Evolutionary conservation across 2,797 vertebrate species (phyloP), one percentile per base, ranked within the genome.

Genomic region (Tangara arthus): DNA sequence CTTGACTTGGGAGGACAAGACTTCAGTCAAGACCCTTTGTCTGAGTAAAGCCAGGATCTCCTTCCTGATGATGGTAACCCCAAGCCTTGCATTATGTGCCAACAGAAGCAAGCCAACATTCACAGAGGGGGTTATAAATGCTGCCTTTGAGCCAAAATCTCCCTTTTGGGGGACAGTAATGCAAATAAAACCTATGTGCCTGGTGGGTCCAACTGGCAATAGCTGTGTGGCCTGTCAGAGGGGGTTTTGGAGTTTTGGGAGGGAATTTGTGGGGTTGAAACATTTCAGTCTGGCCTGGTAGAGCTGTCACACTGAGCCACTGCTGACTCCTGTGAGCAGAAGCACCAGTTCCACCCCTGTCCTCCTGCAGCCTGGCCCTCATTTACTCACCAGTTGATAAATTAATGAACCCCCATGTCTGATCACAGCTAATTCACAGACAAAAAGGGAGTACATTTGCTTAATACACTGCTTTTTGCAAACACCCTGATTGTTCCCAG

Each of bases 401-500:
- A 42, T 70, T 72, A 66, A 39, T 73, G 88, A 91, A 20, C 47
- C 19, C 23, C 24, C 0, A 3, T 28, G 63, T 42, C 47, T 70
- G 72, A 88, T 86, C 89, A 27, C 9, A 28, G 73, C 56, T 91
- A 88, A 95, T 93, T 76, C 13, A 15, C 77, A 80, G 73, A 47
- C 71, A 73, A 70, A 91, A 89, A 76, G 15, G 24, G 60, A 87
- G 52, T 6, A 55, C 4, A n/a, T 88, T 76, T 86, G n/a, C 84
- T 82, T 68, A 91, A 81, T 61, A 89, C 47, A 11, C 69, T 78
- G 37, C 42, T 69, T 82, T 95, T 83, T 89, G 61, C 35, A 92
- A 92, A 90, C 84, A 83, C 27, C 59, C 52, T 91, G 82, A 89
- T 96, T 3, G 0, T 49, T 96, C 87, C 82, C 94, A 90, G 76